These are phyloP conservation scores for Sipunculus nudus DNA, from an alignment of 2,888 invertebrate genomes.

Conservation along the genomic window DNA sequence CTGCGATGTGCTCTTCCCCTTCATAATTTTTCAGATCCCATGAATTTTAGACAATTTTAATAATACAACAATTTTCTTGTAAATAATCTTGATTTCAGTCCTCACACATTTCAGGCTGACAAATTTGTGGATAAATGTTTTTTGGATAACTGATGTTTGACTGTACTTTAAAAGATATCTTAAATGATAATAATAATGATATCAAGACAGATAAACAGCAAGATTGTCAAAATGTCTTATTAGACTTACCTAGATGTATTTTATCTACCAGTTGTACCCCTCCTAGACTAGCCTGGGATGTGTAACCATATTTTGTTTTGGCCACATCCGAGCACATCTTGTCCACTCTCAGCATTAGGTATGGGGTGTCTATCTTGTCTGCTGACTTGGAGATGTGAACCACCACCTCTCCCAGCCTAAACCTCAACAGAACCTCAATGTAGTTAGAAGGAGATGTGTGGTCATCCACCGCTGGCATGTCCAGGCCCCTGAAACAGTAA, in stretches of 20 bases:
- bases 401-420: constrained; percentile 77
- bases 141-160: not conserved
- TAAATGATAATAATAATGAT: too few species aligned
- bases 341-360: constrained; percentile 76
- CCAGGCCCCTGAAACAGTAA: constrained; percentile 71
- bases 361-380: constrained; percentile 73
- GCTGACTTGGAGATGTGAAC: constrained; percentile 71
- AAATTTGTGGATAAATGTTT: not conserved
- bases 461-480: constrained; percentile 84
- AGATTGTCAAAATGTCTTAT: not conserved
- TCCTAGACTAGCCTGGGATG: constrained; percentile 77
- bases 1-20: too few species aligned
- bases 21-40: too few species aligned
- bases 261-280: constrained; percentile 78
- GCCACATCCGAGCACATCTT: constrained; percentile 78
- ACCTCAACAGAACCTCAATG: constrained; percentile 76
- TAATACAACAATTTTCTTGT: too few species aligned
- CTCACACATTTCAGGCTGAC: too few species aligned
- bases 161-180: too few species aligned
- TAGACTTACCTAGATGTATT: constrained; percentile 72
- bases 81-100: too few species aligned
- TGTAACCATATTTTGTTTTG: constrained; percentile 81
- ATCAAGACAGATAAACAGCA: too few species aligned
- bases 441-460: constrained; percentile 82
- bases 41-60: too few species aligned